Evolutionary conservation across 1,140 invertebrate genomes (phyloP).

Genomic region (Leguminivora glycinivorella): DNA sequence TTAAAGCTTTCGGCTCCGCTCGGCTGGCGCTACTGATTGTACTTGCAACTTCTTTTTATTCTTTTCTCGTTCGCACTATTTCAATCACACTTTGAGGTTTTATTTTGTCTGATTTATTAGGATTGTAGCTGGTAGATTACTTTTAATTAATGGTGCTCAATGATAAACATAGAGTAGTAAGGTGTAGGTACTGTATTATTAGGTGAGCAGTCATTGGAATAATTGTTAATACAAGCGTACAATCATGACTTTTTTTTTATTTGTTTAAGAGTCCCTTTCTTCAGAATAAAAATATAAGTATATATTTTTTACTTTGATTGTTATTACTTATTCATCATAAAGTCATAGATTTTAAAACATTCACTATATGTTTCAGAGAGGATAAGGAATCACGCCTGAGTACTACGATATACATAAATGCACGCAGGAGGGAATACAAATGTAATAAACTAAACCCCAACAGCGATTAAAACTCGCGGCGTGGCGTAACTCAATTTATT

Average conservation of each 20-base stretch:
- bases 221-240: not conserved
- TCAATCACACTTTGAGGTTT: conserved; percentile 19
- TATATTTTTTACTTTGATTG: no score
- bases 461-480: conserved; percentile 3
- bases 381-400: not conserved
- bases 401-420: not conserved
- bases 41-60: conserved; percentile 33
- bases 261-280: not conserved
- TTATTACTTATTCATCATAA: no score
- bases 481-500: conserved; percentile 9
- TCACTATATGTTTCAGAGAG: not conserved
- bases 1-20: conserved; percentile 60
- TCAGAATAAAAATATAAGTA: no score
- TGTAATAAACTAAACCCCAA: conserved; percentile 10
- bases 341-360: no score
- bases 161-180: not conserved
- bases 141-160: not conserved
- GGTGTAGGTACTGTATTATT: not conserved
- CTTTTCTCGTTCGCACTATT: conserved; percentile 24
- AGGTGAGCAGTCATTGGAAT: not conserved
- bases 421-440: not conserved
- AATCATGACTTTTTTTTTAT: not conserved
- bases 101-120: not conserved
- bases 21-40: conserved; percentile 47
- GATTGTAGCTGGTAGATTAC: not conserved